These are phyloP conservation scores for Ecliptopera silaceata DNA, from an alignment of 2,888 invertebrate genomes.

Conservation along the genomic window DNA sequence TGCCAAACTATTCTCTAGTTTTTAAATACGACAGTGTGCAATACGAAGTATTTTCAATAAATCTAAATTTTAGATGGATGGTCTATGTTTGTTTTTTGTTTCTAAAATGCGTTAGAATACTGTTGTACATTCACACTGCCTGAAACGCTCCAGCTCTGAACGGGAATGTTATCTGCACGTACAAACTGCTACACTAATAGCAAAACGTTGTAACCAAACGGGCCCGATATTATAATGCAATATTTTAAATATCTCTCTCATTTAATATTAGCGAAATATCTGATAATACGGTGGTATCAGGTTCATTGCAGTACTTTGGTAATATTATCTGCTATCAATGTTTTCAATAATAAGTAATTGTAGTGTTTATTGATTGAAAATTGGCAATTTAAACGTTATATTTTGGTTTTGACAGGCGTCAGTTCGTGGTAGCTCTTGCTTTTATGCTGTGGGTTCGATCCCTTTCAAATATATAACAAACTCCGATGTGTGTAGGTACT, in stretches of 20 bases:
- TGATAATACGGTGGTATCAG: constrained; percentile 26
- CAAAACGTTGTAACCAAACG: constrained; percentile 61
- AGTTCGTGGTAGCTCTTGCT: too few relatives aligned
- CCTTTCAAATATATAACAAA: too few relatives aligned
- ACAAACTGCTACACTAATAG: constrained; percentile 70
- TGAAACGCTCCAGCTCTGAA: constrained; percentile 30
- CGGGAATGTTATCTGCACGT: constrained; percentile 67
- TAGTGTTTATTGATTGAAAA: too few relatives aligned
- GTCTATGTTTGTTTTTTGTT: too few relatives aligned
- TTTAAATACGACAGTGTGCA: too few relatives aligned
- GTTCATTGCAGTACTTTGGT: not conserved
- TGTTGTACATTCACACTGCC: constrained; percentile 7
- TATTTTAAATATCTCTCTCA: constrained; percentile 45
- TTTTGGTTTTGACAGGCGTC: too few relatives aligned
- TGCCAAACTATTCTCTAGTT: too few relatives aligned
- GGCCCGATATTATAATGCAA: constrained; percentile 54
- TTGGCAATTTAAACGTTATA: too few relatives aligned
- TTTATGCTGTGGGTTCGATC: too few relatives aligned
- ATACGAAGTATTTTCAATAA: too few relatives aligned
- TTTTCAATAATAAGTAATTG: not conserved
- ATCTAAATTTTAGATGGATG: too few relatives aligned
- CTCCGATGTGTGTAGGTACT: too few relatives aligned
- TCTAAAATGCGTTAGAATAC: not conserved
- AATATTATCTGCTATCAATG: not conserved
- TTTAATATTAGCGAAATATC: constrained; percentile 28